Base-by-base conservation (phyloP, 2,113 vertebrate genomes). In the Spizaetus ornatus region DNA sequence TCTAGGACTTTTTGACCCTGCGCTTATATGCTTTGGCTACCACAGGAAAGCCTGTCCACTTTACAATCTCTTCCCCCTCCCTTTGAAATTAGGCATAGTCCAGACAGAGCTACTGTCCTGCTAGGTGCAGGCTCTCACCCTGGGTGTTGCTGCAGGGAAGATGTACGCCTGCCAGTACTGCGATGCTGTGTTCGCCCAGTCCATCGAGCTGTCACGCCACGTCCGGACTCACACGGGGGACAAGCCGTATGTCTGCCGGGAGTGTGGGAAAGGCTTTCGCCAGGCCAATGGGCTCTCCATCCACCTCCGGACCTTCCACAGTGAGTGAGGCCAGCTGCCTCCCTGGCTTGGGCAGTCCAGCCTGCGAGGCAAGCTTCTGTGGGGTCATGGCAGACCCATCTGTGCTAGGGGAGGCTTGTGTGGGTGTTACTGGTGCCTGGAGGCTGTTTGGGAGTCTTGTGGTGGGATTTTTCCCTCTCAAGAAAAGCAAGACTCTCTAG, bases 151-250 rank as follows among this genome's bases (percentile, higher is more conserved):
- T 97, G 42, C 95, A 99, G 99, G 99, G 63, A 99, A 99, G 92
- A 99, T 99, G 99, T 99, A 99, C 0, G 98, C 98, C 10, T 99
- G 99, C 92, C 99, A 99, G 98, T 99, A 99, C 86, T 99, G 99
- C 11, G 97, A 99, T 1, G 98, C 98, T 0, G 97, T 98, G 40
- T 99, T 99, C 4, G 98, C 99, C 32, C 99, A 99, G 98, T 99
- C 99, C 79, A 99, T 99, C 0, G 98, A 99, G 94, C 98, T 99
- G 88, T 99, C 98, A 0, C 98, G 98, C 13, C 99, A 99, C 0
- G 98, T 99, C 77, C 96, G 98, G 34, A 99, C 99, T 4, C 99
- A 99, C 98, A 99, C 98, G 0, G 99, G 99, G 3, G 99, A 99
- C 94, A 99, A 99, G 82, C 99, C 99, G 0, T 99, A 99, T 1